Conservation (phyloP, 2,888 invertebrate genomes). For the Aphelenchoides bicaudatus region DNA sequence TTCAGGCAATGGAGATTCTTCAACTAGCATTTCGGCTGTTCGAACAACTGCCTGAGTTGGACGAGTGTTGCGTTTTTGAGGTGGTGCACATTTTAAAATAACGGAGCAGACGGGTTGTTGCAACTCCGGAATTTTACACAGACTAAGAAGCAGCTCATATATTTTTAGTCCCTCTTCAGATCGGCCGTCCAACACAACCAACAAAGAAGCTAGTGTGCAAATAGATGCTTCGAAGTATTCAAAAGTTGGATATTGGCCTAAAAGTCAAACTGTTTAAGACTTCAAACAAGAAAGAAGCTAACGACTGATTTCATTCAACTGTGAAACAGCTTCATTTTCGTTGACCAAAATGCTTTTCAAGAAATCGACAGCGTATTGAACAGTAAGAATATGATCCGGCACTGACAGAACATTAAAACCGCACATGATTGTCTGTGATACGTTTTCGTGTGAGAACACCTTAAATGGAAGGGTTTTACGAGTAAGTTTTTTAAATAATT, state of each 20-base stretch:
- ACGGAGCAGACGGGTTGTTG: constrained; percentile 43
- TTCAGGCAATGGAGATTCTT: constrained; percentile 40
- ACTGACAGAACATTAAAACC: constrained; percentile 62
- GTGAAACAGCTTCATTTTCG: constrained; percentile 22
- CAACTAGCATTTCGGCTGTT: constrained; percentile 57
- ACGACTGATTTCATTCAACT: constrained; percentile 24
- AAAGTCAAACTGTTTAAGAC: too few species aligned
- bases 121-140: constrained; percentile 58
- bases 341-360: constrained; percentile 60
- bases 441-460: constrained; percentile 59
- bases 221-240: constrained; percentile 44
- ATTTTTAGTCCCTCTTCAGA: constrained; percentile 47
- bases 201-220: constrained; percentile 40
- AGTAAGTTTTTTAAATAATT: neutral
- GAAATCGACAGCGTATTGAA: constrained; percentile 62
- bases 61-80: constrained; percentile 34
- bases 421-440: constrained; percentile 62
- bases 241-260: constrained; percentile 33
- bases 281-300: too few species aligned
- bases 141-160: neutral
- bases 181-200: constrained; percentile 44
- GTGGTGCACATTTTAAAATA: constrained; percentile 30
- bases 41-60: constrained; percentile 57
- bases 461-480: constrained; percentile 23
- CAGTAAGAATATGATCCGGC: constrained; percentile 59